phyloP scores from a whole-genome alignment of 2,113 vertebrate genomes.

The Morone saxatilis region DNA sequence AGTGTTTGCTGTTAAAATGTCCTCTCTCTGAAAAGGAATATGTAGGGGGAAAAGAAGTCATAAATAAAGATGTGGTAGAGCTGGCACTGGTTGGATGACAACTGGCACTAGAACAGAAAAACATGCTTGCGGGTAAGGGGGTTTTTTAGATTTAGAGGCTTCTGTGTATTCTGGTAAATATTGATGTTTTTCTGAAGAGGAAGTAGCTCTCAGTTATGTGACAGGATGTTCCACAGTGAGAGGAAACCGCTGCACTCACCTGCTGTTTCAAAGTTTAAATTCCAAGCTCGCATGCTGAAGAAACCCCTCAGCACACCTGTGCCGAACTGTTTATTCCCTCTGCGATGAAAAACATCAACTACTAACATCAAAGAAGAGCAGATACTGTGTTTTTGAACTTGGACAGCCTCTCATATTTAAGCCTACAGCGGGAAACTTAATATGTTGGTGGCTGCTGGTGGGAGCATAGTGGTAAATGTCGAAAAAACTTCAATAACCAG shows the following conservation, averaged over 20 bases:
- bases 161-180: slow-evolving; percentile 77
- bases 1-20: slow-evolving; percentile 72
- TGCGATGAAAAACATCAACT: slow-evolving; percentile 7
- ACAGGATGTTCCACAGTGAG: slow-evolving; percentile 65
- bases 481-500: slow-evolving; percentile 12
- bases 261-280: slow-evolving; percentile 57
- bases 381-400: slow-evolving; percentile 2
- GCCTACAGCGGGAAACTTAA: not conserved
- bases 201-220: slow-evolving; percentile 73
- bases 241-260: slow-evolving; percentile 65
- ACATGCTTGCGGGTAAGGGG: slow-evolving; percentile 24
- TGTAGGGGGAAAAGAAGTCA: slow-evolving; percentile 60
- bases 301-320: slow-evolving; percentile 39
- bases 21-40: slow-evolving; percentile 65
- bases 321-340: slow-evolving; percentile 17
- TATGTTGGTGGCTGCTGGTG: not conserved
- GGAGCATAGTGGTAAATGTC: not conserved
- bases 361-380: slow-evolving; percentile 2
- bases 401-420: not conserved
- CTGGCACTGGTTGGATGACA: slow-evolving; percentile 62
- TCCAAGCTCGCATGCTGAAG: not conserved
- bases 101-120: slow-evolving; percentile 75
- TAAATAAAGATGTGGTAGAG: slow-evolving; percentile 81
- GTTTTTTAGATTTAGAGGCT: slow-evolving; percentile 56
- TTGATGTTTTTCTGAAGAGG: slow-evolving; percentile 80